A percentile compares a stretch with the other conserved stretches of the same genome.
Evolutionary conservation across 2,888 invertebrate genomes (phyloP).

Genomic region (Tinea semifulvella): DNA sequence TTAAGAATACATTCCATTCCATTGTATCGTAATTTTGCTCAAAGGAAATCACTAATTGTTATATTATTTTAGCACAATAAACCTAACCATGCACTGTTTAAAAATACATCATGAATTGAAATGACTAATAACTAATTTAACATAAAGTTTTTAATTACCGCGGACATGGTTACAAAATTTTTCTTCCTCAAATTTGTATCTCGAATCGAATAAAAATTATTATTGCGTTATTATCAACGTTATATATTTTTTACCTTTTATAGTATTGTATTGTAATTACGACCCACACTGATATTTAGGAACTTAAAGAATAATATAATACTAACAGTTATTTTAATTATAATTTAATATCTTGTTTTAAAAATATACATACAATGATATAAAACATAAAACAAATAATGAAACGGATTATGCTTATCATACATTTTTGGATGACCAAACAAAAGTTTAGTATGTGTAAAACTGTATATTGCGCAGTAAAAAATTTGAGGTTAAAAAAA

Average conservation of each 20-base stretch:
- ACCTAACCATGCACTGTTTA: background rate
- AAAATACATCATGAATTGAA: background rate
- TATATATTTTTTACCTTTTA: too few species aligned
- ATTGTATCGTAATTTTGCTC: slow-evolving; percentile 7
- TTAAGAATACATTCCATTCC: slow-evolving; percentile 13
- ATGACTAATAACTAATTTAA: background rate
- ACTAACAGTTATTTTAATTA: too few species aligned
- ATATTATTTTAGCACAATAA: background rate
- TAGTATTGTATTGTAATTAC: too few species aligned
- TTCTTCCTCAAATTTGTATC: too few species aligned
- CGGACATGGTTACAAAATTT: background rate
- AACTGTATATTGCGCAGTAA: slow-evolving; percentile 13
- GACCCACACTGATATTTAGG: too few species aligned
- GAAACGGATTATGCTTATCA: slow-evolving; percentile 10
- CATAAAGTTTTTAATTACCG: background rate
- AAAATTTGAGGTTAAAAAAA: slow-evolving; percentile 12
- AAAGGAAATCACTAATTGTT: slow-evolving; percentile 7
- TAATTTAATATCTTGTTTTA: too few species aligned
- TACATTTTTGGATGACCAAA: slow-evolving; percentile 12
- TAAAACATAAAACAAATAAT: slow-evolving; percentile 11
- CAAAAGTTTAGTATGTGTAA: slow-evolving; percentile 8
- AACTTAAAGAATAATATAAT: too few species aligned
- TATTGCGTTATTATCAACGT: too few species aligned
- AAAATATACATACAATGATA: slow-evolving; percentile 6
- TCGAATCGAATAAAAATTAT: too few species aligned